Conservation (phyloP, 1,140 invertebrate species). For the Matsumurasca onukii region DNA sequence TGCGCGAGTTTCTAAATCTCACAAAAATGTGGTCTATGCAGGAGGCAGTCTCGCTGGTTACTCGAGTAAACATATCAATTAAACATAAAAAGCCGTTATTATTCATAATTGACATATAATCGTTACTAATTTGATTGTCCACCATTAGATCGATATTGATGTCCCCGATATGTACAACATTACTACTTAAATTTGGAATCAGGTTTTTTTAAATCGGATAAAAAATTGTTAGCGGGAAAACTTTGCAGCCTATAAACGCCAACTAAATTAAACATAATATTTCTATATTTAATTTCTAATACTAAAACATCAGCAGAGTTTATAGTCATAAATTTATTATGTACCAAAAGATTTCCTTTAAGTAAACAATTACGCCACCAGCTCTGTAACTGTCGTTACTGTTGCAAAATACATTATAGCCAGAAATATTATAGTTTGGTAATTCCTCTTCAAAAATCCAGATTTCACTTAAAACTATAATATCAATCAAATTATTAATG, state of each 20-base stretch:
- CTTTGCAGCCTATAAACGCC: conserved; percentile 20
- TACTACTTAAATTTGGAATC: not conserved
- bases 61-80: not conserved
- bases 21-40: not conserved
- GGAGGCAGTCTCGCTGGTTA: not conserved
- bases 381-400: conserved; percentile 17
- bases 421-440: conserved; percentile 1
- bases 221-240: not conserved
- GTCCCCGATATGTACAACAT: not conserved
- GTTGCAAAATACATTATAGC: conserved; percentile 21
- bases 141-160: conserved; percentile 18
- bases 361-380: conserved; percentile 14
- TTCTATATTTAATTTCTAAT: not conserved
- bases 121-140: not conserved
- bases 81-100: conserved; percentile 10
- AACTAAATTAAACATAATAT: not conserved
- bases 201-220: not conserved
- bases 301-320: conserved; percentile 10
- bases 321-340: not conserved
- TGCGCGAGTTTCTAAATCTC: not conserved
- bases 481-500: not conserved
- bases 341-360: not conserved
- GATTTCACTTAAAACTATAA: conserved; percentile 20
- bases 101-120: no score
- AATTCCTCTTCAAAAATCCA: conserved; percentile 12